These are phyloP conservation scores for Trididemnum miniatum DNA, from an alignment of 23 tunicate genomes.

Conservation along the genomic window DNA sequence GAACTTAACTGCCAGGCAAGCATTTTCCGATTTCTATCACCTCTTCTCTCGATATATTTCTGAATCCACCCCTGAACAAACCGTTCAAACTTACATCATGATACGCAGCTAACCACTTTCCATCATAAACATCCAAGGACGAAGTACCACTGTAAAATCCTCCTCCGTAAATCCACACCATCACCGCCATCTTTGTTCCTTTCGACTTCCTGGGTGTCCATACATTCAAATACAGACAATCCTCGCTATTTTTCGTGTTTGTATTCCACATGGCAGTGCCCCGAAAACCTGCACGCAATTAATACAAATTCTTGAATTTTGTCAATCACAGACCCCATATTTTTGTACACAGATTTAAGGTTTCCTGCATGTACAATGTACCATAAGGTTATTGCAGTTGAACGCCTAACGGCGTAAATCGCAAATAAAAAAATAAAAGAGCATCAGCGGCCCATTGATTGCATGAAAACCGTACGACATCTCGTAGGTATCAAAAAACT, in stretches of 20 bases:
- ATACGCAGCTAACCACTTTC: slow-evolving; percentile 78
- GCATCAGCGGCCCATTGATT: no score
- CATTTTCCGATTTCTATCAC: no score
- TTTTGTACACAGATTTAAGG: neutral
- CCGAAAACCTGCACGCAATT: slow-evolving; percentile 50
- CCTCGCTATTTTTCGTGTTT: slow-evolving; percentile 78
- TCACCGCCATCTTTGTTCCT: slow-evolving; percentile 38
- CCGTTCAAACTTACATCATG: slow-evolving; percentile 47
- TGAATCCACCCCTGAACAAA: no score
- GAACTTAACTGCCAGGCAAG: no score
- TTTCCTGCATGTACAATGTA: no score
- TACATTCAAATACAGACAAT: slow-evolving; percentile 86
- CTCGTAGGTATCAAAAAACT: no score
- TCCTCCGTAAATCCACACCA: slow-evolving; percentile 99
- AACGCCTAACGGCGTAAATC: no score
- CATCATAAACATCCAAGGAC: slow-evolving; percentile 84
- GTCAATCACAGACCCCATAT: neutral
- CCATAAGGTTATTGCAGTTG: no score
- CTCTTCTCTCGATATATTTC: no score
- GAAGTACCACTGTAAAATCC: slow-evolving; percentile 91
- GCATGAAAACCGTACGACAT: no score
- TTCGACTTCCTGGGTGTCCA: slow-evolving; percentile 62
- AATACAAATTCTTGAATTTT: no score
- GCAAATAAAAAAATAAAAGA: no score
- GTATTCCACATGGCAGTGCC: slow-evolving; percentile 97